Evolutionary conservation across 2,888 invertebrate genomes (phyloP).

Genomic region (Ceraclea dissimilis): DNA sequence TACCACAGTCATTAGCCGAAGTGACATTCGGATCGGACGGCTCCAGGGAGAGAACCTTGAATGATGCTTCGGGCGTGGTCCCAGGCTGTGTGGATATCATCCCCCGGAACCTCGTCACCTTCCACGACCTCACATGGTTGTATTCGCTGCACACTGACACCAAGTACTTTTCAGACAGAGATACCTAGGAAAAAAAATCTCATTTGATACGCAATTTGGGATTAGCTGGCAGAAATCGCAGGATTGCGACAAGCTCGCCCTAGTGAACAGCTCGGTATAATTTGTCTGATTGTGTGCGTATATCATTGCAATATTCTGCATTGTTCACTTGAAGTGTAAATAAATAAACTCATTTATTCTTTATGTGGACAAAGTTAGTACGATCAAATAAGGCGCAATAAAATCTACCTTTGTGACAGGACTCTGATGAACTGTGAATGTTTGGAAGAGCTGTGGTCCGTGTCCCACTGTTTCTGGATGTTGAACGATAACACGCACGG

Average conservation of each 20-base stretch:
- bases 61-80: slow-evolving; percentile 93
- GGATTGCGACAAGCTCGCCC: too few species aligned
- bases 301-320: too few species aligned
- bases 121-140: slow-evolving; percentile 97
- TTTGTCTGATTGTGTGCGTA: too few species aligned
- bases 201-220: neutral
- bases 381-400: too few species aligned
- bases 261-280: too few species aligned
- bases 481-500: slow-evolving; percentile 94
- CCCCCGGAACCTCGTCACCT: slow-evolving; percentile 91
- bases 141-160: slow-evolving; percentile 96
- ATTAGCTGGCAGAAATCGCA: too few species aligned
- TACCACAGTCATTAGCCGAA: slow-evolving; percentile 59
- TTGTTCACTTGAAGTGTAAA: too few species aligned
- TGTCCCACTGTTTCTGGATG: slow-evolving; percentile 99
- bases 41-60: slow-evolving; percentile 82
- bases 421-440: slow-evolving; percentile 94
- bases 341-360: too few species aligned
- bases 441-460: slow-evolving; percentile 96
- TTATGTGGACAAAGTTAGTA: too few species aligned
- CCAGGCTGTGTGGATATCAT: slow-evolving; percentile 99
- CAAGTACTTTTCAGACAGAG: slow-evolving; percentile 89
- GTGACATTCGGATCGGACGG: slow-evolving; percentile 45
- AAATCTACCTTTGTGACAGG: slow-evolving; percentile 77
- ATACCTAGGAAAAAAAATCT: slow-evolving; percentile 52